A percentile compares a stretch with the other conserved stretches of the same genome.
These are phyloP conservation scores for Seriola rivoliana DNA, from an alignment of 2,113 vertebrate species.

Conservation along the genomic window DNA sequence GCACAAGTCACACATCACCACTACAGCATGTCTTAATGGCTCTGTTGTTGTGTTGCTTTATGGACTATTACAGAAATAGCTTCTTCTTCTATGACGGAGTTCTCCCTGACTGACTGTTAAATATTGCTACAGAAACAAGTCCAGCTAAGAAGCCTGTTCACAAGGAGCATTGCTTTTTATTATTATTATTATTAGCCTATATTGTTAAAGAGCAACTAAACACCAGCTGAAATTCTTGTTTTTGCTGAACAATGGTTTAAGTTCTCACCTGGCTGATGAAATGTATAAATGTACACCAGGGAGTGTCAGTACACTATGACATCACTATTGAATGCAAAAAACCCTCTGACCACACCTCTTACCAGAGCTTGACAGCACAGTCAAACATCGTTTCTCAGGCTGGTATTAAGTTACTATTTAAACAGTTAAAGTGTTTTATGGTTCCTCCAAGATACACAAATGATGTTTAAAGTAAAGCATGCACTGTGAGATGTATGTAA, in stretches of 20 bases:
- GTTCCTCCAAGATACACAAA: no score
- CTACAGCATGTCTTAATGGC: conserved; percentile 47
- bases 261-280: no score
- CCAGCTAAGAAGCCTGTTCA: neutral
- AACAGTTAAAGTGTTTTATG: no score
- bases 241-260: neutral
- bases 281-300: neutral
- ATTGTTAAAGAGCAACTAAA: neutral
- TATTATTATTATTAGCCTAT: no score
- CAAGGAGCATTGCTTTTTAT: neutral
- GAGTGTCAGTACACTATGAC: neutral
- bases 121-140: conserved; percentile 38
- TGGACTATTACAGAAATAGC: conserved; percentile 33
- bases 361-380: no score
- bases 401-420: no score
- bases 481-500: no score
- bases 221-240: neutral
- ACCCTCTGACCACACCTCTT: no score
- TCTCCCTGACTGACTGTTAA: conserved; percentile 32
- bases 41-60: conserved; percentile 29
- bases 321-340: neutral
- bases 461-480: no score
- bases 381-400: no score
- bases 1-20: conserved; percentile 25
- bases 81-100: conserved; percentile 20